Conservation (phyloP, 2,113 vertebrate genomes). For the Pardalotus punctatus region DNA sequence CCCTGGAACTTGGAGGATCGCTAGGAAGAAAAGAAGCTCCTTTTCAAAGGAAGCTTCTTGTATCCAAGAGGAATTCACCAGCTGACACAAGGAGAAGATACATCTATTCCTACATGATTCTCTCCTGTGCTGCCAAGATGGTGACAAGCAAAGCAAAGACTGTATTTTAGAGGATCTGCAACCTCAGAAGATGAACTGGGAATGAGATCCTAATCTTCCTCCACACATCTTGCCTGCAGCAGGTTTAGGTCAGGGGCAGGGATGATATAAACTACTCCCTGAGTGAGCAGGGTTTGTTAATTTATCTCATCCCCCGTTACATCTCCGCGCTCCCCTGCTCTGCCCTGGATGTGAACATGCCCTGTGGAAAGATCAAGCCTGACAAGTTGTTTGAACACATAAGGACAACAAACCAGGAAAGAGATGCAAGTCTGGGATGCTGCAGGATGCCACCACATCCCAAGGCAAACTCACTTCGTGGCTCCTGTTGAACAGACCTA, state of each 20-base stretch:
- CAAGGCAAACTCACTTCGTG: neutral
- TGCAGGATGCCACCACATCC: neutral
- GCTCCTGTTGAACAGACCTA: neutral
- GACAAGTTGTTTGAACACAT: slow-evolving; percentile 2
- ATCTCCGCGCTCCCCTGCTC: neutral
- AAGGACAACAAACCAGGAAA: slow-evolving; percentile 5
- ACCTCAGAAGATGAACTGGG: neutral
- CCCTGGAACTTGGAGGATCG: neutral
- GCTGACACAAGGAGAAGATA: neutral
- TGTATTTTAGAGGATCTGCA: neutral
- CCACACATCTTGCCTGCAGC: neutral
- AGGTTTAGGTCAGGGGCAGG: neutral
- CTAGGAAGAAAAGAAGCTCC: neutral
- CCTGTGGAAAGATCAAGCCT: neutral
- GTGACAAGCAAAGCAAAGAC: neutral
- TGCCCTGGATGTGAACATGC: neutral
- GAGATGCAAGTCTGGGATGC: neutral
- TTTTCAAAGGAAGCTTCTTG: neutral
- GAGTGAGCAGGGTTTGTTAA: neutral
- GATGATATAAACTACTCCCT: neutral
- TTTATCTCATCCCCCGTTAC: neutral
- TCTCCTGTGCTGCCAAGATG: fast-evolving
- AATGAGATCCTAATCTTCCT: neutral
- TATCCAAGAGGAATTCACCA: neutral
- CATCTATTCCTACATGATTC: neutral